A percentile compares a stretch with the other conserved stretches of the same genome.
Conservation (phyloP, 1,140 invertebrate species). For the Papilio xuthus region DNA sequence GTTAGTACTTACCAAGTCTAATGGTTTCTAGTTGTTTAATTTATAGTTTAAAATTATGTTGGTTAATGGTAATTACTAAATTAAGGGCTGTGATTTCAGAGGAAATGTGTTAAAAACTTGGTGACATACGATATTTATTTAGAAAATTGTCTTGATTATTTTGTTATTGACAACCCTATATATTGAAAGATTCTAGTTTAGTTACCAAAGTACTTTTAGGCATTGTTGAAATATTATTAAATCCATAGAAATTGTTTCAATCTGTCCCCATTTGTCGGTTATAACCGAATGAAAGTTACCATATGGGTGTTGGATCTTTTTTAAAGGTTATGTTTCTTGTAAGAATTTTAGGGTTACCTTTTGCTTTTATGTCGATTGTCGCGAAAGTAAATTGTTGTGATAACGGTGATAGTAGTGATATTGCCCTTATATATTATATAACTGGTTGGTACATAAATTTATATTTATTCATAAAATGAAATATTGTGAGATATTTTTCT, state of each 20-base stretch:
- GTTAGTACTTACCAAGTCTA: slow-evolving; percentile 62
- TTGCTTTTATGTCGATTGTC: slow-evolving; percentile 14
- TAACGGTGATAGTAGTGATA: slow-evolving; percentile 66
- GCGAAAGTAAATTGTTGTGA: slow-evolving; percentile 56
- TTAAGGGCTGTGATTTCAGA: slow-evolving; percentile 77
- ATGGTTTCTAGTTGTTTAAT: slow-evolving; percentile 59
- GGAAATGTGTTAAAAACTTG: slow-evolving; percentile 59
- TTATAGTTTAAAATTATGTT: slow-evolving; percentile 77
- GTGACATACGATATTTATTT: slow-evolving; percentile 50
- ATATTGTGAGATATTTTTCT: slow-evolving; percentile 46
- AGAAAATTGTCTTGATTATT: slow-evolving; percentile 34
- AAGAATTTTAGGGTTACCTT: slow-evolving; percentile 32
- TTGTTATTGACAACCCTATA: slow-evolving; percentile 8
- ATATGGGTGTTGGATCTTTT: slow-evolving; percentile 9
- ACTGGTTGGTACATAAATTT: slow-evolving; percentile 37
- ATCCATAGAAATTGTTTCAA: background rate
- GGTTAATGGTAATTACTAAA: slow-evolving; percentile 71
- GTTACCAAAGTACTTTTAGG: slow-evolving; percentile 10
- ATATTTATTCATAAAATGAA: slow-evolving; percentile 33
- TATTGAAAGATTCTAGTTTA: background rate
- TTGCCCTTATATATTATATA: slow-evolving; percentile 40
- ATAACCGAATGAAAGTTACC: slow-evolving; percentile 1
- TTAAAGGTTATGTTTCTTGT: slow-evolving; percentile 20
- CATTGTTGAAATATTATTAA: background rate
- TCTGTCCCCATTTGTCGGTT: background rate